These are phyloP conservation scores for Sternarchorhynchus goeldii DNA, from an alignment of 2,797 vertebrate genomes.

Conservation along the genomic window DNA sequence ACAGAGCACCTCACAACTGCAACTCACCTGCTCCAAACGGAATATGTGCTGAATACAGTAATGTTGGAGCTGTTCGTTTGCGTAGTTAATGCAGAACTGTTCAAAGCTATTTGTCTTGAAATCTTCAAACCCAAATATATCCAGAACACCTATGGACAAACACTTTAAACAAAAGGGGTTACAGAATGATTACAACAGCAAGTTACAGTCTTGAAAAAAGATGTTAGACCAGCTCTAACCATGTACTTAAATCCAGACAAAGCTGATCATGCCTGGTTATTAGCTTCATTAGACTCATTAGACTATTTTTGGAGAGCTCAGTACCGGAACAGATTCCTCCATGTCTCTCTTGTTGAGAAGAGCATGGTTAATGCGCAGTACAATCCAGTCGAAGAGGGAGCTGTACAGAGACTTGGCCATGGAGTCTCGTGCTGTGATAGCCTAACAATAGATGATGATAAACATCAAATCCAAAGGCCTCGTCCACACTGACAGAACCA, in stretches of 20 bases:
- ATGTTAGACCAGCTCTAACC: too few species aligned
- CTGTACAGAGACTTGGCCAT: conserved; percentile 95
- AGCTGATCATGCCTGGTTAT: too few species aligned
- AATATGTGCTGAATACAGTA: conserved; percentile 95
- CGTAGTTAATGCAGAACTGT: conserved; percentile 97
- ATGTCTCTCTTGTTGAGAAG: conserved; percentile 91
- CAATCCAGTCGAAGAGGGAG: conserved; percentile 94
- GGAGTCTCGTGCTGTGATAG: conserved; percentile 85
- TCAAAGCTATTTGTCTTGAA: conserved; percentile 92
- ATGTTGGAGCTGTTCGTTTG: conserved; percentile 89
- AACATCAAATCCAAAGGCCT: too few species aligned
- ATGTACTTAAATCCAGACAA: too few species aligned
- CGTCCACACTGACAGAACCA: too few species aligned
- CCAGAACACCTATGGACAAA: conserved; percentile 90
- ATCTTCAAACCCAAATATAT: conserved; percentile 97
- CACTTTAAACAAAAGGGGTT: conserved; percentile 69
- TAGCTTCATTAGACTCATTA: too few species aligned
- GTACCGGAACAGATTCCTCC: conserved; percentile 88
- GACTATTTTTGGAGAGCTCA: conserved; percentile 45
- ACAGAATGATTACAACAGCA: not conserved
- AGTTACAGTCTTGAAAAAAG: too few species aligned
- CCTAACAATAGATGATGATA: conserved; percentile 70
- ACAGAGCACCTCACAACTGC: not conserved
- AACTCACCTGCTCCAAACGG: conserved; percentile 84
- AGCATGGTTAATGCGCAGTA: conserved; percentile 93